Evolutionary conservation across 2,888 invertebrate species (phyloP).

Genomic region (Nudaria mundana): DNA sequence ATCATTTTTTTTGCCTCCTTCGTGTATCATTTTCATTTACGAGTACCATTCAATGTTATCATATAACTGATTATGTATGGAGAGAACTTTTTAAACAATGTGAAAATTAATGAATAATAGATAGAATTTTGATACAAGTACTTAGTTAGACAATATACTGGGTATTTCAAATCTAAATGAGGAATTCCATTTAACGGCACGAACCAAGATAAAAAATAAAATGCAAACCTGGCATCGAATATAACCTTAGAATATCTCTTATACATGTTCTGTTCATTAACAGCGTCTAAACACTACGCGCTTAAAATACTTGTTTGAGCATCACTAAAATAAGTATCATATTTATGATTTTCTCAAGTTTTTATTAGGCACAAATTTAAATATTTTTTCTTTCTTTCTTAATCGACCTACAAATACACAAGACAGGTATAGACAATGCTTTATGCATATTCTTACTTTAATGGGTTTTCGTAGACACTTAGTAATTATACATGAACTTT

Average conservation of each 20-base stretch:
- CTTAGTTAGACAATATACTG: too few species aligned
- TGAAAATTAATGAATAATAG: too few species aligned
- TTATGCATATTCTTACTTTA: slow-evolving; percentile 60
- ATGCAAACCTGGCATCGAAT: slow-evolving; percentile 70
- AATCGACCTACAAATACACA: slow-evolving; percentile 69
- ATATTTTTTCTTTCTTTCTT: slow-evolving; percentile 33
- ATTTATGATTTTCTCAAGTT: slow-evolving; percentile 56
- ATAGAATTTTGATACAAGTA: too few species aligned
- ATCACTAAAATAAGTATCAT: slow-evolving; percentile 65
- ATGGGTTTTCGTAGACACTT: slow-evolving; percentile 74
- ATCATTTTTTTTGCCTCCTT: too few species aligned
- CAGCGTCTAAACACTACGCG: slow-evolving; percentile 73
- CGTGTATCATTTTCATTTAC: too few species aligned
- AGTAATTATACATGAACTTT: slow-evolving; percentile 73
- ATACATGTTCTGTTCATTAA: slow-evolving; percentile 47
- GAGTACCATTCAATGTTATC: too few species aligned
- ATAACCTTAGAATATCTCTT: slow-evolving; percentile 52
- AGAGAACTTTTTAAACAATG: too few species aligned
- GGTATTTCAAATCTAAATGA: slow-evolving; percentile 15
- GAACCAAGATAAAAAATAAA: slow-evolving; percentile 36
- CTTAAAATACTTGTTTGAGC: slow-evolving; percentile 75
- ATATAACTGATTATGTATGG: too few species aligned
- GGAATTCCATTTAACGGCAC: slow-evolving; percentile 24
- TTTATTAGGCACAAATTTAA: slow-evolving; percentile 77
- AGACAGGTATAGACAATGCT: slow-evolving; percentile 65